phyloP scores from a whole-genome alignment of 92 coral and sea anemone genomes.

The Bergia puertoricense region DNA sequence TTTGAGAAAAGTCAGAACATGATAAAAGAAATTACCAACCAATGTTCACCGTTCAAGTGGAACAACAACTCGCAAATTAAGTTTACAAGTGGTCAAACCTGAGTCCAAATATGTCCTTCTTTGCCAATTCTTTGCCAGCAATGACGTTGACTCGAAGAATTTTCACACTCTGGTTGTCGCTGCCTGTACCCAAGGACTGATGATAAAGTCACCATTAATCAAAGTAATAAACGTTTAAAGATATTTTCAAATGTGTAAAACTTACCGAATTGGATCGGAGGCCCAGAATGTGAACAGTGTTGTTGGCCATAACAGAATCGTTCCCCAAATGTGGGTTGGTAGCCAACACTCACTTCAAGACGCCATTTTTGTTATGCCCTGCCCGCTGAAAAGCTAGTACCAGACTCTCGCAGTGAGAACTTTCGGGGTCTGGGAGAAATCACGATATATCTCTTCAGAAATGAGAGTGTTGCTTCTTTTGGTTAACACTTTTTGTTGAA shows the following conservation, averaged over 20 bases:
- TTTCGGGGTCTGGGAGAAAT: not conserved
- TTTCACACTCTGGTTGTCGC: slow-evolving; percentile 31
- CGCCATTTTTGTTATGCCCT: slow-evolving; percentile 36
- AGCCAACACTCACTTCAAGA: not conserved
- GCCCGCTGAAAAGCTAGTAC: slow-evolving; percentile 4
- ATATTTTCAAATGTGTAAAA: not conserved
- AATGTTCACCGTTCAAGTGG: not conserved
- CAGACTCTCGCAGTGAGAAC: slow-evolving; percentile 12
- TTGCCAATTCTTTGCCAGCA: slow-evolving; percentile 74
- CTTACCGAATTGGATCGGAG: slow-evolving; percentile 39
- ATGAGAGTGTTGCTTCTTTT: not conserved
- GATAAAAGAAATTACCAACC: no score
- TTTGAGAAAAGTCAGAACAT: no score
- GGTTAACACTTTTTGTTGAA: no score
- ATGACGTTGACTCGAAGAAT: slow-evolving; percentile 73
- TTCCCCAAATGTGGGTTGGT: not conserved
- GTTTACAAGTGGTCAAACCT: slow-evolving; percentile 61
- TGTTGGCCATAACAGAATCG: slow-evolving; percentile 24
- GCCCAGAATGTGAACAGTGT: slow-evolving; percentile 29
- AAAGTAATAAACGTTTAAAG: not conserved
- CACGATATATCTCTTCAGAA: no score
- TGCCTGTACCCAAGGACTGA: not conserved
- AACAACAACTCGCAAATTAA: not conserved
- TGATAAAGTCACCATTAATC: no score
- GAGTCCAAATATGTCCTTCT: slow-evolving; percentile 95